Conservation (phyloP, 64 coral and sea anemone species). For the Actinia tenebrosa region DNA sequence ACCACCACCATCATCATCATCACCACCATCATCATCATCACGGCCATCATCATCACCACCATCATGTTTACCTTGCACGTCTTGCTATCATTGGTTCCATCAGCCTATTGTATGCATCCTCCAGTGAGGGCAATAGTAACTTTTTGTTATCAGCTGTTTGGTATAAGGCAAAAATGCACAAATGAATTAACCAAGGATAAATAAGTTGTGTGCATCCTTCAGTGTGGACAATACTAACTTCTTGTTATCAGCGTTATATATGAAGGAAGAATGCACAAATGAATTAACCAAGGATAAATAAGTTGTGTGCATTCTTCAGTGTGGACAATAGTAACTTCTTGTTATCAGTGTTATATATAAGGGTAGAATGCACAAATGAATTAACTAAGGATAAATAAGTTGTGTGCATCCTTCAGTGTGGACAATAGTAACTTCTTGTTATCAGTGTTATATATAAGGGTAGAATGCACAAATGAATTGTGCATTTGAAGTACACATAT, state of each 20-base stretch:
- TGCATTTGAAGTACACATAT: not conserved
- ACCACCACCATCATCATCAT: too few species aligned
- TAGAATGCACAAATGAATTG: not conserved
- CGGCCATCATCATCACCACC: not conserved
- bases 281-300: not conserved
- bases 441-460: not conserved
- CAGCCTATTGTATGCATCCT: conserved; percentile 80
- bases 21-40: too few species aligned
- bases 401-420: conserved; percentile 19
- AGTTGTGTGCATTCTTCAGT: conserved; percentile 65
- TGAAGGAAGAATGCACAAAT: not conserved
- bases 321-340: conserved; percentile 23
- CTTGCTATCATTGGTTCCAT: conserved; percentile 63
- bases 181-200: not conserved
- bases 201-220: conserved; percentile 67
- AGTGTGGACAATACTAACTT: conserved; percentile 26
- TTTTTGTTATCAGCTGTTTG: not conserved
- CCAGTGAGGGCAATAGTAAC: not conserved
- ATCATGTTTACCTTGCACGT: conserved; percentile 46
- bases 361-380: not conserved
- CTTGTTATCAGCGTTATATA: conserved; percentile 9
- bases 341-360: not conserved
- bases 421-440: not conserved
- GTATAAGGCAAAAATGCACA: not conserved
- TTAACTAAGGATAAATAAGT: not conserved